These are phyloP conservation scores for Sphaeridia pumilis DNA, from an alignment of 2,888 invertebrate species.

Conservation along the genomic window DNA sequence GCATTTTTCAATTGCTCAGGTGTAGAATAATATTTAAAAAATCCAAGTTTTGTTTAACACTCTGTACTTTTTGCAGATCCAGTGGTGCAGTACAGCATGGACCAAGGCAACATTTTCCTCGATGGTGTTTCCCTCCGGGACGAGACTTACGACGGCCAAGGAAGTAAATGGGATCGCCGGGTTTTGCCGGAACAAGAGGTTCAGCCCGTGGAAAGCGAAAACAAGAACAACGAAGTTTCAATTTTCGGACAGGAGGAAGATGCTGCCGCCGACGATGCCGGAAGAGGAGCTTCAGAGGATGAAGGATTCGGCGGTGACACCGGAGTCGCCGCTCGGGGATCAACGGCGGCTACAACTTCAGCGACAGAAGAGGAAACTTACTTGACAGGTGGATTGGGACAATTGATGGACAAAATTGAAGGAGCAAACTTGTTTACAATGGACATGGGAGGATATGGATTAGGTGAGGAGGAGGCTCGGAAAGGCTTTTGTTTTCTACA, in stretches of 20 bases:
- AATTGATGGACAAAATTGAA: slow-evolving; percentile 33
- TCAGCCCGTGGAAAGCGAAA: background rate
- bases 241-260: background rate
- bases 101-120: slow-evolving; percentile 30
- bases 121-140: slow-evolving; percentile 33
- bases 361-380: slow-evolving; percentile 2
- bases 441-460: slow-evolving; percentile 34
- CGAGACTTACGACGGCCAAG: slow-evolving; percentile 32
- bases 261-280: slow-evolving; percentile 4
- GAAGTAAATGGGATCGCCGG: slow-evolving; percentile 31
- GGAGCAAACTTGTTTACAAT: slow-evolving; percentile 33
- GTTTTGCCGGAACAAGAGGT: slow-evolving; percentile 14
- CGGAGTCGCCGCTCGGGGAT: background rate
- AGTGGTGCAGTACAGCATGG: slow-evolving; percentile 24
- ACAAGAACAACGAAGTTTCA: background rate
- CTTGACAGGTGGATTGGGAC: slow-evolving; percentile 29
- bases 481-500: no score
- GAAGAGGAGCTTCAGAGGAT: background rate
- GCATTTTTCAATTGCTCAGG: no score
- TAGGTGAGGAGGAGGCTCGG: no score
- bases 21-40: no score
- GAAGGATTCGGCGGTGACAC: slow-evolving; percentile 3
- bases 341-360: background rate
- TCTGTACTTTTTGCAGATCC: slow-evolving; percentile 19
- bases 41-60: no score